phyloP scores from a whole-genome alignment of 1,140 invertebrate species.

The Hyphantria cunea region DNA sequence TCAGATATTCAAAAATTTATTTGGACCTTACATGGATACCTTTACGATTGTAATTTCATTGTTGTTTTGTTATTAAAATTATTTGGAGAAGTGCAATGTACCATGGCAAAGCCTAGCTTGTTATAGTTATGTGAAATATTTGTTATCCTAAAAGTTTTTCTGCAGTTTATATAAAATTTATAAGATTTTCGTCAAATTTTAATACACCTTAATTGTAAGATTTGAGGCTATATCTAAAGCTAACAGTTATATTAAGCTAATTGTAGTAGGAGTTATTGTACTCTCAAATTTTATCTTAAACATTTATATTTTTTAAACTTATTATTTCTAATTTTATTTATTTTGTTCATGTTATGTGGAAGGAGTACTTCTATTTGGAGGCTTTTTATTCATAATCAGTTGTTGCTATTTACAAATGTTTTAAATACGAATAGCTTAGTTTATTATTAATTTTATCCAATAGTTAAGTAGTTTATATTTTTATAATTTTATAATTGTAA shows the following conservation, averaged over 20 bases:
- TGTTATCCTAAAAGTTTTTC: slow-evolving; percentile 54
- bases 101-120: slow-evolving; percentile 67
- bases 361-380: slow-evolving; percentile 59
- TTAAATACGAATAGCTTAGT: slow-evolving; percentile 57
- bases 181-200: slow-evolving; percentile 34
- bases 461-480: slow-evolving; percentile 34
- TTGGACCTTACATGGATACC: slow-evolving; percentile 27
- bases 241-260: slow-evolving; percentile 39
- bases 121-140: slow-evolving; percentile 57
- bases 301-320: slow-evolving; percentile 35
- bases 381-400: slow-evolving; percentile 64
- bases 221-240: slow-evolving; percentile 47
- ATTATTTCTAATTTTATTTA: slow-evolving; percentile 47
- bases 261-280: slow-evolving; percentile 39
- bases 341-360: slow-evolving; percentile 49
- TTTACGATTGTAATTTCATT: slow-evolving; percentile 36
- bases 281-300: slow-evolving; percentile 41
- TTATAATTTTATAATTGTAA: slow-evolving; percentile 26
- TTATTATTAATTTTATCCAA: slow-evolving; percentile 53
- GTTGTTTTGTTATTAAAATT: slow-evolving; percentile 32
- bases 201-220: slow-evolving; percentile 34
- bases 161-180: slow-evolving; percentile 48
- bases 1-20: neutral
- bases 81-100: slow-evolving; percentile 64
- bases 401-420: slow-evolving; percentile 77